Conservation (phyloP, 2,113 vertebrate genomes). For the Etia nguti region DNA sequence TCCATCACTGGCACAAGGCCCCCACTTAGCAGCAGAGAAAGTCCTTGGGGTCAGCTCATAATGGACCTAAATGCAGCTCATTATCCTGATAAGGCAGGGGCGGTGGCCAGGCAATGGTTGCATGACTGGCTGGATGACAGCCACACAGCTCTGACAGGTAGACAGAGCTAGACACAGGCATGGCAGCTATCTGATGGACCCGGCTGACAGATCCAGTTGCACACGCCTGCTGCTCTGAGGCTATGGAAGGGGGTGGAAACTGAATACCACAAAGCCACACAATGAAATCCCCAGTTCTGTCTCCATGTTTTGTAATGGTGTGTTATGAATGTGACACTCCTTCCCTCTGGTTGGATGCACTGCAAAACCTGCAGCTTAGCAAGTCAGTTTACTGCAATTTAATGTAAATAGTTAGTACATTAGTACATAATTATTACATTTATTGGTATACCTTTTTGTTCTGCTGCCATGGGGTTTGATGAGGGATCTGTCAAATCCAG, state of each 20-base stretch:
- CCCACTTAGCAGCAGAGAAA: slow-evolving; percentile 62
- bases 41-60: slow-evolving; percentile 66
- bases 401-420: not conserved
- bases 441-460: not conserved
- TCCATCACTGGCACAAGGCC: slow-evolving; percentile 67
- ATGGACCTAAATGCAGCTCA: slow-evolving; percentile 69
- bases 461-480: not conserved
- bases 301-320: slow-evolving; percentile 24
- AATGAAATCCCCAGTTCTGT: slow-evolving; percentile 50
- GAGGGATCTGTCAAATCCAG: not conserved
- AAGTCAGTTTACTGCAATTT: not conserved
- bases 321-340: slow-evolving; percentile 12
- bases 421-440: no score
- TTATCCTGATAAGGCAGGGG: slow-evolving; percentile 70
- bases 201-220: slow-evolving; percentile 62
- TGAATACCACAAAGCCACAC: slow-evolving; percentile 48
- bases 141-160: slow-evolving; percentile 58
- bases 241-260: slow-evolving; percentile 53
- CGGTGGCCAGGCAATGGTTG: slow-evolving; percentile 48
- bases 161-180: slow-evolving; percentile 40
- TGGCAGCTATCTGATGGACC: slow-evolving; percentile 61
- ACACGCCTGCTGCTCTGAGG: slow-evolving; percentile 41
- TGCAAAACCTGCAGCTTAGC: not conserved
- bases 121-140: slow-evolving; percentile 66
- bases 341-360: not conserved